Percentiles rank a stretch among this genome's conserved stretches.
Evolutionary conservation across 2,888 invertebrate species (phyloP).

Genomic region (Argyresthia albistria): DNA sequence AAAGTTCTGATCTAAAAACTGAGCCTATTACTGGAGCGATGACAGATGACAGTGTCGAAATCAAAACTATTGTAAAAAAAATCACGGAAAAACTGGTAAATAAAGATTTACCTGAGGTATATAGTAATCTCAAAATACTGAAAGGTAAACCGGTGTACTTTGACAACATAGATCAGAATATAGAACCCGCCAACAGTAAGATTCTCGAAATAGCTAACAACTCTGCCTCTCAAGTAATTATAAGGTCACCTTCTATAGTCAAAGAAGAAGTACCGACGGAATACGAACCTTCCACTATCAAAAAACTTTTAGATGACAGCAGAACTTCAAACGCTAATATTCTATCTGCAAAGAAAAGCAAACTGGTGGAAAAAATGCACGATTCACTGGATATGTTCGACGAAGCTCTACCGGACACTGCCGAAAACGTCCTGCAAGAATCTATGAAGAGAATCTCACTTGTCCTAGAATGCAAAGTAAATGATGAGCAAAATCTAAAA

Average conservation of each 20-base stretch:
- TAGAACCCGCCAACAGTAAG: slow-evolving; percentile 7
- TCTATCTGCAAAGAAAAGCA: slow-evolving; percentile 23
- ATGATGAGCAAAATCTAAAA: not conserved
- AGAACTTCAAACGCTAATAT: slow-evolving; percentile 26
- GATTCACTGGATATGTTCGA: slow-evolving; percentile 48
- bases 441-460: not conserved
- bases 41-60: not conserved
- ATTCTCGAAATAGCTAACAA: slow-evolving; percentile 11
- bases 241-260: slow-evolving; percentile 45
- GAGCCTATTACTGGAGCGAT: not conserved
- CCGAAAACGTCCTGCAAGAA: slow-evolving; percentile 29
- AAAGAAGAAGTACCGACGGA: slow-evolving; percentile 31
- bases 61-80: not conserved
- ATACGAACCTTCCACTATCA: slow-evolving; percentile 37
- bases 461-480: too few species aligned
- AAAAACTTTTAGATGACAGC: slow-evolving; percentile 43
- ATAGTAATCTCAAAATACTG: not conserved
- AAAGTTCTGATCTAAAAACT: not conserved
- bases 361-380: slow-evolving; percentile 25
- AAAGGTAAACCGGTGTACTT: slow-evolving; percentile 32
- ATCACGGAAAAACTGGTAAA: not conserved
- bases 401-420: slow-evolving; percentile 40
- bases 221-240: slow-evolving; percentile 20
- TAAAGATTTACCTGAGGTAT: not conserved
- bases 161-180: slow-evolving; percentile 25